These are phyloP conservation scores for Balearica regulorum DNA, from an alignment of 2,797 vertebrate genomes.

Conservation along the genomic window DNA sequence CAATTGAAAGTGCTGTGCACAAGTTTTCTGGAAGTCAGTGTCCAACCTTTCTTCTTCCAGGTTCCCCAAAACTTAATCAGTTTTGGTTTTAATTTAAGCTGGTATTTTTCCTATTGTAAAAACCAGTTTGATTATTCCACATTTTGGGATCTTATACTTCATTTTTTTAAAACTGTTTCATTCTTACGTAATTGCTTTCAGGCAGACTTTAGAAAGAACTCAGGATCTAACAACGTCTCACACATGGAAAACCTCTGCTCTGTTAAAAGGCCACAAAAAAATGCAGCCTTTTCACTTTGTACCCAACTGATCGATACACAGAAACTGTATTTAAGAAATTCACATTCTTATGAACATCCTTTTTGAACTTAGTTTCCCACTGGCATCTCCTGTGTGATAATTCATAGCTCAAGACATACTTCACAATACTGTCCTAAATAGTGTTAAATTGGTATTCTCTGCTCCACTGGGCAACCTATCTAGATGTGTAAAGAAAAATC, in stretches of 20 bases:
- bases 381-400: not conserved
- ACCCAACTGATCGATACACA: not conserved
- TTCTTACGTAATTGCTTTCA: not conserved
- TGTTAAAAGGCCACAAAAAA: slow-evolving; percentile 6
- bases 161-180: not conserved
- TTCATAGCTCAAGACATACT: slow-evolving; percentile 19
- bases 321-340: not conserved
- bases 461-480: slow-evolving; percentile 47
- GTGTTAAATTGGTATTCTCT: slow-evolving; percentile 53
- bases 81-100: not conserved
- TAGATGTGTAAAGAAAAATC: slow-evolving; percentile 47
- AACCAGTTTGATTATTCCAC: not conserved
- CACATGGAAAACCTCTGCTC: not conserved
- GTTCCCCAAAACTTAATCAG: not conserved
- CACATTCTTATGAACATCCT: not conserved
- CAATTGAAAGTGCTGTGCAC: not conserved
- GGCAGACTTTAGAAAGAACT: not conserved
- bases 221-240: not conserved
- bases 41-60: not conserved
- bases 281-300: not conserved
- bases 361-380: slow-evolving; percentile 18
- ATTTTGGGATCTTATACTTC: not conserved
- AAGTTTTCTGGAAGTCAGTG: not conserved
- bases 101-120: not conserved
- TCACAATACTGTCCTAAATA: slow-evolving; percentile 37